A percentile compares a stretch with the other conserved stretches of the same genome.
These are phyloP conservation scores for Sarcophaga carnaria DNA, from an alignment of 2,888 invertebrate genomes.

Conservation along the genomic window DNA sequence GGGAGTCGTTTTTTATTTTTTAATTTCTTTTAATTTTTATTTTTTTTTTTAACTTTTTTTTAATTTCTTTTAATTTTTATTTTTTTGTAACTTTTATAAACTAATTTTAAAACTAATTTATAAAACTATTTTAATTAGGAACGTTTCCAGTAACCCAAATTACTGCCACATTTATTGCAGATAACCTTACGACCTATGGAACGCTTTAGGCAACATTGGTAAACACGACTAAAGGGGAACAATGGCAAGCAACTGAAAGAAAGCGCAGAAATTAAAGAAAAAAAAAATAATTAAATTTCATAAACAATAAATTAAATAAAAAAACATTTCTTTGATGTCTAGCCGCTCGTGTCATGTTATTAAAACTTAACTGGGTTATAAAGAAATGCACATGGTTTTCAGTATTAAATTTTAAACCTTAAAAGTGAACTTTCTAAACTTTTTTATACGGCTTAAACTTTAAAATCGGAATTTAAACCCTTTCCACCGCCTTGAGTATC, in stretches of 20 bases:
- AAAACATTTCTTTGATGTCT: not conserved
- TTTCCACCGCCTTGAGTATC: no score
- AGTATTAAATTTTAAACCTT: no score
- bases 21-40: not conserved
- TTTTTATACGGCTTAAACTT: no score
- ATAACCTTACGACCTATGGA: slow-evolving; percentile 74
- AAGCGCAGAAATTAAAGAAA: not conserved
- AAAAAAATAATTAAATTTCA: no score
- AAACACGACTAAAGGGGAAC: slow-evolving; percentile 73
- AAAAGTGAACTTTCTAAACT: no score
- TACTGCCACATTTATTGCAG: slow-evolving; percentile 76
- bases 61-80: not conserved
- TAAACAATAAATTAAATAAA: not conserved
- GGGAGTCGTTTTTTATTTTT: not conserved
- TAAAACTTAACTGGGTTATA: no score
- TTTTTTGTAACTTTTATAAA: not conserved
- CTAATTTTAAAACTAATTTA: no score
- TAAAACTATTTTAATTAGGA: slow-evolving; percentile 37
- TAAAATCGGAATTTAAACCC: no score
- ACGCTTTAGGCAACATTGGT: slow-evolving; percentile 74
- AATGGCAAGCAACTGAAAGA: slow-evolving; percentile 74
- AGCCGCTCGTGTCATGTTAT: no score
- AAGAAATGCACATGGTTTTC: no score
- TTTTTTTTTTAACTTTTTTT: not conserved
- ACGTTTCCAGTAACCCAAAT: slow-evolving; percentile 76